Conservation (phyloP, 2,113 vertebrate genomes). For the Hemichromis elongatus region DNA sequence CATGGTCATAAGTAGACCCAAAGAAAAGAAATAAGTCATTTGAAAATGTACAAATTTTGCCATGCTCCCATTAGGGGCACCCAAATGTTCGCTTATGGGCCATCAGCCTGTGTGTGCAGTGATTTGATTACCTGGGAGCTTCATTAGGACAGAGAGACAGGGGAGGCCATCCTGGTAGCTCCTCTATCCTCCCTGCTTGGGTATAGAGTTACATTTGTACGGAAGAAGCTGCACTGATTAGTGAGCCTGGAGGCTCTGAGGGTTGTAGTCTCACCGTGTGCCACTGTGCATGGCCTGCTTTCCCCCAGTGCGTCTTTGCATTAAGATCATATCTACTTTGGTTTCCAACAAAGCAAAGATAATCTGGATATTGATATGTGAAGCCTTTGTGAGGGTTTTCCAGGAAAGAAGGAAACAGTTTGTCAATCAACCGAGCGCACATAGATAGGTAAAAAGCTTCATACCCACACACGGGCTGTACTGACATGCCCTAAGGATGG, state of each 20-base stretch:
- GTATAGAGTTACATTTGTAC: constrained; percentile 61
- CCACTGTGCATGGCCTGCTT: not conserved
- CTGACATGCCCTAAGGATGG: not conserved
- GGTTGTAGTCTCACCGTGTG: constrained; percentile 9
- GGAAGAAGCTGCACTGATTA: constrained; percentile 65
- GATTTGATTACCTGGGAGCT: constrained; percentile 65
- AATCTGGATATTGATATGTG: not conserved
- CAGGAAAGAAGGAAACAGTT: constrained; percentile 16
- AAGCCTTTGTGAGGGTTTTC: not conserved
- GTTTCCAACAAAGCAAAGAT: constrained; percentile 18
- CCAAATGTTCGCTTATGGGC: constrained; percentile 47
- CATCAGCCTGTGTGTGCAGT: constrained; percentile 64
- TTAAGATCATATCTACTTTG: constrained; percentile 6
- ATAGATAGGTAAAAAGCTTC: not conserved
- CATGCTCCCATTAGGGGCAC: not conserved
- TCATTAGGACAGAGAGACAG: constrained; percentile 64
- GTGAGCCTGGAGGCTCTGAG: constrained; percentile 23
- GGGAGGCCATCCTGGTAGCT: constrained; percentile 44
- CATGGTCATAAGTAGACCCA: not conserved
- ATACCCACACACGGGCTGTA: not conserved
- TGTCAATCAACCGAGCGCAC: not conserved
- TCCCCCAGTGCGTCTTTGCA: constrained; percentile 46
- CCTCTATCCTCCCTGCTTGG: constrained; percentile 39
- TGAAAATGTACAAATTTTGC: constrained; percentile 27
- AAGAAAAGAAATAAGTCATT: not conserved